Conservation (phyloP, 1,140 invertebrate species). For the Stegodyphus dumicola region DNA sequence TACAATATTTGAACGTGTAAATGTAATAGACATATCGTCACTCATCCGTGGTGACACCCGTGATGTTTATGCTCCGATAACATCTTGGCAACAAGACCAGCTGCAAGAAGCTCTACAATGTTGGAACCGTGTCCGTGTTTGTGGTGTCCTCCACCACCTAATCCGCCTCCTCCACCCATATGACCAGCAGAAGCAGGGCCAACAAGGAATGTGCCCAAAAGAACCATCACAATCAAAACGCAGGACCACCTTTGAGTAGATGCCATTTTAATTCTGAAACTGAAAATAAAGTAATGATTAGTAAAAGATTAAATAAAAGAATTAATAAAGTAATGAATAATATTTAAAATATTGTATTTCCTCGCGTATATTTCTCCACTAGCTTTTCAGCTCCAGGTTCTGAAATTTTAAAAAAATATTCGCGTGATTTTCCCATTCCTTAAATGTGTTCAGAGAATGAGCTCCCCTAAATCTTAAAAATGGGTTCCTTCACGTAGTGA, state of each 20-base stretch:
- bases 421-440: too few species aligned
- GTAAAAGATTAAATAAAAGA: too few species aligned
- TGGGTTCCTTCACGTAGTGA: too few species aligned
- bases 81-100: slow-evolving; percentile 59
- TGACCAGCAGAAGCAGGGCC: neutral
- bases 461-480: too few species aligned
- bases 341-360: too few species aligned
- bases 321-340: too few species aligned
- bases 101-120: slow-evolving; percentile 47
- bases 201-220: slow-evolving; percentile 18
- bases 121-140: neutral
- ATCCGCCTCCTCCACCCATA: neutral
- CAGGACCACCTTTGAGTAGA: slow-evolving; percentile 25
- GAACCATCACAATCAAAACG: slow-evolving; percentile 15
- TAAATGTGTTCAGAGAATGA: too few species aligned
- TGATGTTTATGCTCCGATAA: slow-evolving; percentile 39
- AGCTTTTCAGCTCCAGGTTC: too few species aligned
- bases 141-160: neutral
- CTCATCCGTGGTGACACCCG: slow-evolving; percentile 41
- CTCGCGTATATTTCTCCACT: too few species aligned
- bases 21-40: neutral
- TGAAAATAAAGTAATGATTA: neutral
- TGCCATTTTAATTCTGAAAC: slow-evolving; percentile 12
- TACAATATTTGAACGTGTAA: too few species aligned
- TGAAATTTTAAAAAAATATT: too few species aligned